phyloP scores from a whole-genome alignment of 2,888 invertebrate genomes.

The Drosophila percnosoma region DNA sequence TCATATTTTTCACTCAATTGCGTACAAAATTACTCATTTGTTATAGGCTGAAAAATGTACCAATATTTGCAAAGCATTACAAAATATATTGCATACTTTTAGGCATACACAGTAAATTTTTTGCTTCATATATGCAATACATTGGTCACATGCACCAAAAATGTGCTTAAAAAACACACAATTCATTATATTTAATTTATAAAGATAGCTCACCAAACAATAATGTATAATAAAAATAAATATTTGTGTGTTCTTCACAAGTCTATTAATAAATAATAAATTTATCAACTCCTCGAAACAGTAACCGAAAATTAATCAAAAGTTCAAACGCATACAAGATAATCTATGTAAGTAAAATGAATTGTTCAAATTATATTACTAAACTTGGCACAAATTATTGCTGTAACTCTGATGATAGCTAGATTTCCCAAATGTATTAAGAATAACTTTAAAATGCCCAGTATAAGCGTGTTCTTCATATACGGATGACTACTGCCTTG shows the following conservation, averaged over 20 bases:
- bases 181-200: not conserved
- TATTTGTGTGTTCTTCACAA: not conserved
- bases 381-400: not conserved
- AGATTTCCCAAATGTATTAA: not conserved
- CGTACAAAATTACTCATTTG: not conserved
- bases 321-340: not conserved
- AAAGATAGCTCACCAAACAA: not conserved
- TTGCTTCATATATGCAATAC: not conserved
- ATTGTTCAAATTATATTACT: not conserved
- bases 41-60: not conserved
- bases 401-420: not conserved
- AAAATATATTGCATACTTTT: not conserved
- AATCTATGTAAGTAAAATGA: not conserved
- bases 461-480: not conserved
- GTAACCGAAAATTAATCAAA: not conserved
- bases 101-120: fast-evolving
- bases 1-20: not conserved
- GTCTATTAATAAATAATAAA: not conserved
- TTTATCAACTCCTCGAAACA: not conserved
- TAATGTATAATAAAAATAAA: not conserved
- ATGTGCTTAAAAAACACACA: not conserved
- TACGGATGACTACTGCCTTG: conserved; percentile 30
- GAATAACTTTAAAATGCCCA: not conserved
- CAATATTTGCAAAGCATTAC: not conserved
- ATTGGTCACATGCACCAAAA: not conserved